Conservation (phyloP, 2,113 vertebrate species). For the Calonectris borealis region DNA sequence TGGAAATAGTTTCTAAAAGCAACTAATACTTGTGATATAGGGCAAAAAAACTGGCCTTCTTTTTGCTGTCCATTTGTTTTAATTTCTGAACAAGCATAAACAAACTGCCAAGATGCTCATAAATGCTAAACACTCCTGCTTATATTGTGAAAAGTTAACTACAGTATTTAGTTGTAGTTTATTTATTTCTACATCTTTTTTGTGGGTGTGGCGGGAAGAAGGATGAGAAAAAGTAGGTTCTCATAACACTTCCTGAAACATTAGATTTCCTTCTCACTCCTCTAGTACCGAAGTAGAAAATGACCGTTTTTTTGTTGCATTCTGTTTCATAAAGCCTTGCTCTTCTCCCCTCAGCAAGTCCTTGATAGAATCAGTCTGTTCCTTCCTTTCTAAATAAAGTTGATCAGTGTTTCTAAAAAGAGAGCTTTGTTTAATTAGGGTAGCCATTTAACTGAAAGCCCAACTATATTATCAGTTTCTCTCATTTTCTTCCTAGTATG, state of each 20-base stretch:
- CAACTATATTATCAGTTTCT: background rate
- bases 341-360: background rate
- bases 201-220: background rate
- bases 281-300: background rate
- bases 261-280: background rate
- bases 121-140: background rate
- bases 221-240: background rate
- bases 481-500: background rate
- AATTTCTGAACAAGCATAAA: background rate
- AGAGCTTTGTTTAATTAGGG: background rate
- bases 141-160: background rate
- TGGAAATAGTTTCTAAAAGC: background rate
- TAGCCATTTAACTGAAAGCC: background rate
- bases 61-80: background rate
- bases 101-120: background rate
- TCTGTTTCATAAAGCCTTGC: background rate
- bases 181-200: background rate
- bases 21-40: background rate
- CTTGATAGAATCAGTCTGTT: background rate
- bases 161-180: background rate
- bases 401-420: constrained; percentile 8
- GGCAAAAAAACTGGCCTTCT: background rate
- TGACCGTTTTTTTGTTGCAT: background rate
- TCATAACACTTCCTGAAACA: background rate
- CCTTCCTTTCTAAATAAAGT: background rate